Base-by-base conservation (phyloP, 92 coral and sea anemone genomes). In the Paramuricea clavata region DNA sequence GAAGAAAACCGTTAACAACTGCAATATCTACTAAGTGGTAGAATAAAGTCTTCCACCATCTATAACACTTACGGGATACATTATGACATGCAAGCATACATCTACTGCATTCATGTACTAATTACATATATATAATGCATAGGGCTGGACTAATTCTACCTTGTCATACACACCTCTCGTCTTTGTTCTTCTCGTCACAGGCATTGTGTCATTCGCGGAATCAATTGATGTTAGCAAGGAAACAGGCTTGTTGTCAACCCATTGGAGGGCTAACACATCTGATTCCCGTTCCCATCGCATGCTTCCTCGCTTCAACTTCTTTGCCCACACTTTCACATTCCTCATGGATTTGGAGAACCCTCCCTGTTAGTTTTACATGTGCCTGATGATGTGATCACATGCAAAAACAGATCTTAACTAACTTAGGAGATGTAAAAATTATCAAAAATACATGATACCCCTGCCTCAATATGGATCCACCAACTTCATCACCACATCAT, bases 391-490 rank as follows among this genome's bases (percentile, higher is more conserved):
- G 87, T 82, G 10, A 85, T 88, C 69, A 91, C 91, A 13, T 57
- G 76, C 13, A 23, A 76, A 86, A 88, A 88, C 12, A 93, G 41
- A 50, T 88, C 91, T 49, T 80, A 31, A 91, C 86, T 33, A 88
- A 87, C 78, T 72, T 86, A 9, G 83, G 50, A 8, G 93, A 88
- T 27, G 91, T 81, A 34, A 85, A 90, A 41, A 91, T 91, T 85
- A 74, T 93, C 94, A 91, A 64, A 83, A 85, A 92, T 42, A 93
- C 67, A 50, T 93, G 87, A 62, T 93, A 93, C 52, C 95, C 95
- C 34, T 89, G 91, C 76, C 76, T n/a, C 76, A 70, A 36, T 54
- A 74, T 42, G 86, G 87, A 31, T 78, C 15, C 78, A 90, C 69
- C 28, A 87, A 86, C 64, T 82, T 76, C 95, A 82, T 90, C 0